These are phyloP conservation scores for Sisyra nigra DNA, from an alignment of 2,888 invertebrate genomes.

Conservation along the genomic window DNA sequence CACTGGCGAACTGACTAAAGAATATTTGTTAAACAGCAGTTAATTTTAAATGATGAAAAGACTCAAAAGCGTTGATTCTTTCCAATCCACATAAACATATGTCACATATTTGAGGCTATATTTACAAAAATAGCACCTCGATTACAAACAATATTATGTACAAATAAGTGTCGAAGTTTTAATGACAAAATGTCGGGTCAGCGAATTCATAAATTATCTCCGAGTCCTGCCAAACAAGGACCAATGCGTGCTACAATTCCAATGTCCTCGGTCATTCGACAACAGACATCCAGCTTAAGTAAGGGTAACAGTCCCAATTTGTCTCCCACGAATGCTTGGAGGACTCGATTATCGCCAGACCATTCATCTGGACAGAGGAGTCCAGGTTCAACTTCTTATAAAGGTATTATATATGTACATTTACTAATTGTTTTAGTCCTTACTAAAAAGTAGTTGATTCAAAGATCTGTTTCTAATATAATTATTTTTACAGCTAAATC, in stretches of 20 bases:
- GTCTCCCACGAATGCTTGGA: constrained; percentile 51
- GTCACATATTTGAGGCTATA: no score
- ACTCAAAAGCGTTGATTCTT: no score
- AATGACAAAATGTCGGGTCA: constrained; percentile 20
- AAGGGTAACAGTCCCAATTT: constrained; percentile 46
- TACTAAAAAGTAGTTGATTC: not conserved
- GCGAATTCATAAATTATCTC: constrained; percentile 44
- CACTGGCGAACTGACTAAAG: no score
- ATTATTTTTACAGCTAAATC: constrained; percentile 29
- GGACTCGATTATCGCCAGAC: constrained; percentile 48
- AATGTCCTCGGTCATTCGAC: constrained; percentile 53
- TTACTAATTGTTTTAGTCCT: not conserved
- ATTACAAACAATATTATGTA: no score
- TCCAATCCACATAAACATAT: no score
- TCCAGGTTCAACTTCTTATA: constrained; percentile 54
- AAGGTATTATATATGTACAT: constrained; percentile 32
- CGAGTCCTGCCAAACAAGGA: constrained; percentile 43
- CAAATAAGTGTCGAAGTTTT: not conserved
- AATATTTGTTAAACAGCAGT: no score
- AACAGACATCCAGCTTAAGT: constrained; percentile 35
- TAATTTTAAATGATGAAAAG: no score
- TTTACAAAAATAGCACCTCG: no score
- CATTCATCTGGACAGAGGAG: constrained; percentile 55
- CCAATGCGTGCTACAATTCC: constrained; percentile 65
- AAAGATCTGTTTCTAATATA: not conserved